These are phyloP conservation scores for Scaptomyza tumidula DNA, from an alignment of 2,888 invertebrate species.

Conservation along the genomic window DNA sequence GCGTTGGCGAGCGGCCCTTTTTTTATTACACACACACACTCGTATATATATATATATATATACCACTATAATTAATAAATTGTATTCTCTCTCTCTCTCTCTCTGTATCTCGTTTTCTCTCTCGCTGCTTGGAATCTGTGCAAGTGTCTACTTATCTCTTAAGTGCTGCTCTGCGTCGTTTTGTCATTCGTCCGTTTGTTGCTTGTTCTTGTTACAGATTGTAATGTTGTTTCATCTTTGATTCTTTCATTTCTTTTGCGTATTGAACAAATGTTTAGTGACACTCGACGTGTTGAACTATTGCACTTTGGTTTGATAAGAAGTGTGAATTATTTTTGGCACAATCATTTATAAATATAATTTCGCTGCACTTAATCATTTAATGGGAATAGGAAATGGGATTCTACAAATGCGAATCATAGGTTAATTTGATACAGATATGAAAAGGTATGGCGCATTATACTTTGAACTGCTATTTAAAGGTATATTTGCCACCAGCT, in stretches of 20 bases:
- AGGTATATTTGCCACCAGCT: too few species aligned
- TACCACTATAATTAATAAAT: conserved; percentile 70
- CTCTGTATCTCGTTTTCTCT: conserved; percentile 5
- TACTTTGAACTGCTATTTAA: too few species aligned
- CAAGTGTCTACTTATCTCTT: conserved; percentile 22
- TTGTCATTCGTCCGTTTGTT: conserved; percentile 27
- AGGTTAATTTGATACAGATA: conserved; percentile 9
- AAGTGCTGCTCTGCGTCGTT: conserved; percentile 33
- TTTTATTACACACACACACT: conserved; percentile 32
- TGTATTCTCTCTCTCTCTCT: conserved; percentile 18
- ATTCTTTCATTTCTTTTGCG: conserved; percentile 47
- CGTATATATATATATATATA: conserved; percentile 6
- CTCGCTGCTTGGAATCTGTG: conserved; percentile 9
- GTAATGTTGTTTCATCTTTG: conserved; percentile 12
- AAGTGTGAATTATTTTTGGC: conserved; percentile 17
- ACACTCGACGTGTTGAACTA: conserved; percentile 55
- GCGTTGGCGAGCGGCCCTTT: conserved; percentile 70
- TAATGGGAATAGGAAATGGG: conserved; percentile 40
- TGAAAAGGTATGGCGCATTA: neutral
- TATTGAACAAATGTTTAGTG: conserved; percentile 56
- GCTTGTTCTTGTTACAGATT: conserved; percentile 23
- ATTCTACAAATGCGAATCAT: neutral
- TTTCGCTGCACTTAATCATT: conserved; percentile 38
- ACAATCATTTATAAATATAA: neutral
- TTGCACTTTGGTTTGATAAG: conserved; percentile 58